A percentile compares a stretch with the other conserved stretches of the same genome.
Evolutionary conservation across 2,888 invertebrate species (phyloP).

Genomic region (Drosophila vallismaia): DNA sequence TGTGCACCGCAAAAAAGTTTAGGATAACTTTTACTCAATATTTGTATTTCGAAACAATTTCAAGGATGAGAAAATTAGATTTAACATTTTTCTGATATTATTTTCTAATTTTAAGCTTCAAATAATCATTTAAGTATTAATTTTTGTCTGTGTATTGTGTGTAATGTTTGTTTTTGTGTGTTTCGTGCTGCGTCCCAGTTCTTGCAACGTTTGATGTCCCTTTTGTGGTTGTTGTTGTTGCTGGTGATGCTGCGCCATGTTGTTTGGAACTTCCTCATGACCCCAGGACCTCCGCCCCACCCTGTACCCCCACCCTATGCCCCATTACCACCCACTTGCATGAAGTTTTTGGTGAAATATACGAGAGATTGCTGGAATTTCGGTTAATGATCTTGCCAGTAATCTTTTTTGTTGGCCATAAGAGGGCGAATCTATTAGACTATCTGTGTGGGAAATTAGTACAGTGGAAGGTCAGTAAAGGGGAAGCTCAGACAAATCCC

Average conservation of each 20-base stretch:
- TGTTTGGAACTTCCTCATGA: slow-evolving; percentile 43
- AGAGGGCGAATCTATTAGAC: not conserved
- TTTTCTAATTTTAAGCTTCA: too few relatives aligned
- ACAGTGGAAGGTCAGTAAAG: not conserved
- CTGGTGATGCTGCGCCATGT: slow-evolving; percentile 42
- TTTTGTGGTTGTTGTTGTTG: slow-evolving; percentile 28
- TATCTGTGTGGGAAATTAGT: not conserved
- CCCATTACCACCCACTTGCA: not conserved
- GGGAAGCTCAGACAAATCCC: too few relatives aligned
- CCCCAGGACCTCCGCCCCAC: slow-evolving; percentile 8
- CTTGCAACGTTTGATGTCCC: slow-evolving; percentile 47
- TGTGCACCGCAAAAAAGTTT: slow-evolving; percentile 1
- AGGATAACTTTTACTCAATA: too few relatives aligned
- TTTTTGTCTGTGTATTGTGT: slow-evolving; percentile 2
- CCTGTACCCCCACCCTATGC: not conserved
- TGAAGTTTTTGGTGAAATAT: slow-evolving; percentile 20
- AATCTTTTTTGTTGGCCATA: not conserved
- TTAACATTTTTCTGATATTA: too few relatives aligned
- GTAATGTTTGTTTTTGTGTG: slow-evolving; percentile 20
- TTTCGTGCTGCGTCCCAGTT: slow-evolving; percentile 36
- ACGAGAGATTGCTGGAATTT: not conserved
- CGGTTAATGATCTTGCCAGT: slow-evolving; percentile 22
- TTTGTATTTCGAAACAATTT: not conserved
- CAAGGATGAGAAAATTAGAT: too few relatives aligned
- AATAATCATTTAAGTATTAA: too few relatives aligned